Evolutionary conservation across 1,140 invertebrate genomes (phyloP).

Genomic region (Acromyrmex heyeri): DNA sequence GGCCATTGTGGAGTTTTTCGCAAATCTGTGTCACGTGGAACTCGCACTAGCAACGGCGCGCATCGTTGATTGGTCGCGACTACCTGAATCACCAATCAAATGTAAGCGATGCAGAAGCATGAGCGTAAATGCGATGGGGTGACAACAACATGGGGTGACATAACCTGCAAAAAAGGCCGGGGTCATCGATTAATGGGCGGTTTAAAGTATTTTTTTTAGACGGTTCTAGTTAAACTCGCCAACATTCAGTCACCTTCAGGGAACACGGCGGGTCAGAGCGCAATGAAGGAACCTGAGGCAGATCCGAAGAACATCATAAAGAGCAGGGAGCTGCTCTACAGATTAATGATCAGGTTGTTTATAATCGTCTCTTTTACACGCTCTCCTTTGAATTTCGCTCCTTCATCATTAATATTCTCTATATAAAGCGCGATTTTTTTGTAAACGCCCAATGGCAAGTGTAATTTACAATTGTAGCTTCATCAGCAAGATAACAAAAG

Average conservation of each 20-base stretch:
- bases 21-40: conserved; percentile 3
- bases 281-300: conserved; percentile 88
- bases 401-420: not conserved
- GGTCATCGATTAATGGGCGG: conserved; percentile 59
- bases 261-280: conserved; percentile 53
- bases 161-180: conserved; percentile 60
- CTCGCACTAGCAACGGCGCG: not conserved
- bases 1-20: conserved; percentile 76
- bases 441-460: not conserved
- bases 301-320: conserved; percentile 93
- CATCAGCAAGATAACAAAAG: not conserved
- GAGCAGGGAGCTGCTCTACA: conserved; percentile 93
- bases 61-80: not conserved
- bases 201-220: conserved; percentile 45
- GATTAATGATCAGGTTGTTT: conserved; percentile 94
- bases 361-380: conserved; percentile 25
- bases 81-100: conserved; percentile 2
- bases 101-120: not conserved
- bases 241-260: conserved; percentile 73
- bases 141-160: conserved; percentile 56
- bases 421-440: not conserved
- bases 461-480: not conserved
- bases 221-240: conserved; percentile 32
- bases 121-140: not conserved
- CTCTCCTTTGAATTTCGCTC: not conserved